Base-by-base conservation (phyloP, 2,797 vertebrate species). In the Gadopsis marmoratus region DNA sequence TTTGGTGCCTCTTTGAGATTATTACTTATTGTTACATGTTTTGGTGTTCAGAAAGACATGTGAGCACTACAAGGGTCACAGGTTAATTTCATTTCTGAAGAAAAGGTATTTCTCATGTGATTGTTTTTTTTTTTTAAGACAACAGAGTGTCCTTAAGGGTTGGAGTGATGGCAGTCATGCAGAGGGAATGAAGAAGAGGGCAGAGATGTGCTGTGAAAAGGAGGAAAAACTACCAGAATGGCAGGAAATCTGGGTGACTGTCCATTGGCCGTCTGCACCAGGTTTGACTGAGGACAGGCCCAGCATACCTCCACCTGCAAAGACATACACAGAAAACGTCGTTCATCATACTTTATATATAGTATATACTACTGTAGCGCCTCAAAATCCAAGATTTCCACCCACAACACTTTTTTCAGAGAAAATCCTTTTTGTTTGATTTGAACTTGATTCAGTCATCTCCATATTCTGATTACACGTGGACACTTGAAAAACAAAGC, bases 281-380 rank as follows among this genome's bases (percentile, higher is more conserved):
- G 94, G 86, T 66, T 95, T 94, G 87, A 98, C 81, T 12, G 95
- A 94, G 55, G 94, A 88, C 9, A 98, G 77, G 45, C 97, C 97
- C 86, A 99, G 86, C 63, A 97, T 94, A 13, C 95, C 93, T 62
- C 95, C 95, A 48, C 97, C 98, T 99, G 89, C 35, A 88, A 62
- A 92, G 23, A 93, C 31, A 80, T 0, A 59, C 50, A 85, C 19
- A 79, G 16, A 69, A 43, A 29, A 45, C 13, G 3, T n/a, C 12
- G 68, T 5, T 14, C 2, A 67, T 62, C n/a, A 64, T 8, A 39
- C 53, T 45, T 16, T 26, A 26, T 26, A 26, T 26, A 26, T 26
- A 26, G 26, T 26, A 26, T 26, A 26, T 26, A 26, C 26, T 26
- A 26, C 26, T 26, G 26, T 26, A 26, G 26, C 26, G 7, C 17